phyloP scores from a whole-genome alignment of 2,797 vertebrate genomes.

The Rhinichthys osculus region DNA sequence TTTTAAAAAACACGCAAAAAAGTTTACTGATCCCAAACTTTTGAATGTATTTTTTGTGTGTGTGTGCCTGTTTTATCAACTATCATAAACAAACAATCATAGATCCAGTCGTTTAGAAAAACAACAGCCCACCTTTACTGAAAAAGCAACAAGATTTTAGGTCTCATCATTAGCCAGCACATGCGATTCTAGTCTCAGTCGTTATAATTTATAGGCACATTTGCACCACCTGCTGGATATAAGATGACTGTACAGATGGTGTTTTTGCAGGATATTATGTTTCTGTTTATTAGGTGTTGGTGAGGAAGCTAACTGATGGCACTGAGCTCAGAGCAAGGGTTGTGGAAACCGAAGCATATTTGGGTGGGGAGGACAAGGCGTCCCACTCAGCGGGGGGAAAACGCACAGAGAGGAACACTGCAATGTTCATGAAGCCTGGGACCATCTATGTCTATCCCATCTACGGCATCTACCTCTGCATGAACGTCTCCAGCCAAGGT shows the following conservation, averaged over 20 bases:
- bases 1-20: background rate
- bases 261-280: slow-evolving; percentile 4
- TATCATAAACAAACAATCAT: background rate
- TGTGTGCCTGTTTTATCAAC: background rate
- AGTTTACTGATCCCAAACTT: background rate
- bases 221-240: slow-evolving; percentile 42
- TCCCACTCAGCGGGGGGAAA: slow-evolving; percentile 94
- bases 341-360: slow-evolving; percentile 95
- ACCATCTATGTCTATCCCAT: slow-evolving; percentile 95
- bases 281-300: slow-evolving; percentile 82
- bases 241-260: background rate
- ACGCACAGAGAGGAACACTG: slow-evolving; percentile 86
- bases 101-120: background rate
- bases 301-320: slow-evolving; percentile 83
- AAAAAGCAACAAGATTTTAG: background rate
- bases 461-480: slow-evolving; percentile 93
- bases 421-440: slow-evolving; percentile 97
- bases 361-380: slow-evolving; percentile 91
- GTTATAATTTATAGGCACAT: background rate
- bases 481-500: slow-evolving; percentile 96
- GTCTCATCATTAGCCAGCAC: background rate
- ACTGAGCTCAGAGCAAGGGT: slow-evolving; percentile 87
- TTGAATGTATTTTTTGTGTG: background rate
- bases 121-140: too few species aligned
- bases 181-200: background rate